phyloP scores from a whole-genome alignment of 2,888 invertebrate species.

The Caradrina kadenii region DNA sequence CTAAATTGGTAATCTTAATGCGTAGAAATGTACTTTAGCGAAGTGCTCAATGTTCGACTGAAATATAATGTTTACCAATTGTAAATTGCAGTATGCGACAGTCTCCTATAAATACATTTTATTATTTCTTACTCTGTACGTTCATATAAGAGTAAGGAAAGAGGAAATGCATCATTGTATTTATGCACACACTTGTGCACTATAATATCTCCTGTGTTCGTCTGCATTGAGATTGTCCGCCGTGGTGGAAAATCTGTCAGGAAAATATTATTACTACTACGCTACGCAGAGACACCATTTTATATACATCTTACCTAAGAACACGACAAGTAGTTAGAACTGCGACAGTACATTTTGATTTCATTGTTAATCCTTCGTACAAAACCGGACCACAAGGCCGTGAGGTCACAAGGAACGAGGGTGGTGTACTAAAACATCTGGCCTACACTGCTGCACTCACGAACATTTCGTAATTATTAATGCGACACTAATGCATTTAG shows the following conservation, averaged over 20 bases:
- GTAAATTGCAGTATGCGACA: neutral
- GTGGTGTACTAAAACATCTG: conserved; percentile 64
- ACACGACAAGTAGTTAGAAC: neutral
- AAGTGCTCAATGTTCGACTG: conserved; percentile 16
- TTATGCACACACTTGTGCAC: too few relatives aligned
- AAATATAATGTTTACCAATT: conserved; percentile 38
- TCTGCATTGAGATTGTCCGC: too few relatives aligned
- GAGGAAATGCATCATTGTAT: too few relatives aligned
- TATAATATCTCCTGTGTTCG: too few relatives aligned
- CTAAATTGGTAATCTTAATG: conserved; percentile 30
- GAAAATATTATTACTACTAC: too few relatives aligned
- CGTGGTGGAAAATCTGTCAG: too few relatives aligned
- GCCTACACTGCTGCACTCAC: conserved; percentile 67
- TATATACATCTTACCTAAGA: conserved; percentile 7
- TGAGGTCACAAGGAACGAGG: conserved; percentile 49
- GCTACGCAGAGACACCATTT: neutral
- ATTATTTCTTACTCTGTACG: neutral
- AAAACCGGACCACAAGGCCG: conserved; percentile 48
- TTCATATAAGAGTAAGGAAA: too few relatives aligned
- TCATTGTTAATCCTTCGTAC: conserved; percentile 41
- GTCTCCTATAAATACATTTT: neutral
- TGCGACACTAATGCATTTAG: conserved; percentile 85
- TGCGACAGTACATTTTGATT: conserved; percentile 24
- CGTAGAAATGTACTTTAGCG: conserved; percentile 6
- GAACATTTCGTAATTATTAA: conserved; percentile 83